A percentile compares a stretch with the other conserved stretches of the same genome.
These are phyloP conservation scores for Neocrepidodera transversa DNA, from an alignment of 2,888 invertebrate species.

Conservation along the genomic window DNA sequence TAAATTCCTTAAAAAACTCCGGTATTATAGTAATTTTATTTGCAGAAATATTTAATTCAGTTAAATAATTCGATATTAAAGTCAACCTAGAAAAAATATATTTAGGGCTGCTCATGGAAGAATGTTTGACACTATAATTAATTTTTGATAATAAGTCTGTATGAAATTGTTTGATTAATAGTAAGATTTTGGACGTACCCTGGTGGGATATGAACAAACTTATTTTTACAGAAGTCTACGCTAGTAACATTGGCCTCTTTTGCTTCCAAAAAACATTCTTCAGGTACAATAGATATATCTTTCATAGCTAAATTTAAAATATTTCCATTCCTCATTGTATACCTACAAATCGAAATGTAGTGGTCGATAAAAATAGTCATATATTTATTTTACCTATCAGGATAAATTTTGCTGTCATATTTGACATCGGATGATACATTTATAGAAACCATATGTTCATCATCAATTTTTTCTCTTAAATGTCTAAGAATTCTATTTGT, in stretches of 20 bases:
- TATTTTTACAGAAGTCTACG: slow-evolving; percentile 85
- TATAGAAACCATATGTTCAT: slow-evolving; percentile 44
- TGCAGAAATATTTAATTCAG: slow-evolving; percentile 74
- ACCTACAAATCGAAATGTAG: slow-evolving; percentile 55
- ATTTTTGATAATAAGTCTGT: no score
- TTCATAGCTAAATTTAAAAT: slow-evolving; percentile 70
- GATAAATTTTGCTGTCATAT: slow-evolving; percentile 44
- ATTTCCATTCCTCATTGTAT: slow-evolving; percentile 65
- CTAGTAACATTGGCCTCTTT: slow-evolving; percentile 73
- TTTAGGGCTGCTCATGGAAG: no score
- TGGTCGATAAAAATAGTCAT: no score
- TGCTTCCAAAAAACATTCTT: slow-evolving; percentile 75
- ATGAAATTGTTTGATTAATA: no score
- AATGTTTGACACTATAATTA: no score
- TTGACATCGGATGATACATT: slow-evolving; percentile 31
- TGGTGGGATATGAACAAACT: slow-evolving; percentile 70
- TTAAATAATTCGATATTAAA: slow-evolving; percentile 63
- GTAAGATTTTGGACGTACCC: no score
- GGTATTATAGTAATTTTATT: slow-evolving; percentile 74
- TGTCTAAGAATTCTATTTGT: slow-evolving; percentile 82
- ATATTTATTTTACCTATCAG: slow-evolving; percentile 44
- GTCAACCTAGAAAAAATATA: slow-evolving; percentile 61
- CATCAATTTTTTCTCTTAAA: slow-evolving; percentile 67
- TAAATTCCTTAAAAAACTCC: slow-evolving; percentile 68
- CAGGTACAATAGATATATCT: slow-evolving; percentile 71